These are phyloP conservation scores for Bovichtus variegatus DNA, from an alignment of 2,797 vertebrate species.

Conservation along the genomic window DNA sequence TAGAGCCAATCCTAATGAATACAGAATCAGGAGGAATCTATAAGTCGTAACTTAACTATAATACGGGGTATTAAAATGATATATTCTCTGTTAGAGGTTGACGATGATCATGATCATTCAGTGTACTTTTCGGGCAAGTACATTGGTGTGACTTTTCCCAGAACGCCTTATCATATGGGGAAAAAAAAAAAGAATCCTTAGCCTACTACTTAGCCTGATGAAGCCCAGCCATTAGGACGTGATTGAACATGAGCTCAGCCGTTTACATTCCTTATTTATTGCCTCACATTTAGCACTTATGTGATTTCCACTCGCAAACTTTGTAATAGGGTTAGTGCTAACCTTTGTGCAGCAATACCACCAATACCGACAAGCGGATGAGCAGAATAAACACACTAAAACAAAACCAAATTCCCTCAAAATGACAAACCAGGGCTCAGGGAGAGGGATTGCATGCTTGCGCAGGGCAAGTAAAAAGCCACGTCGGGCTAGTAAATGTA, in stretches of 20 bases:
- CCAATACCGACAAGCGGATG: slow-evolving; percentile 22
- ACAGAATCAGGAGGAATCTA: neutral
- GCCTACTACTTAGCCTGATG: slow-evolving; percentile 46
- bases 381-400: neutral
- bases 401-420: neutral
- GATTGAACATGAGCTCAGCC: slow-evolving; percentile 60
- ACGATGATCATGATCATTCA: slow-evolving; percentile 4
- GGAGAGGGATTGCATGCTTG: too few species aligned
- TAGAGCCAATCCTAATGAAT: neutral
- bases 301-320: slow-evolving; percentile 23
- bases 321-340: slow-evolving; percentile 3
- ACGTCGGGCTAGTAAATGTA: too few species aligned
- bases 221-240: slow-evolving; percentile 48
- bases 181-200: neutral
- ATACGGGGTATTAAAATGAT: neutral
- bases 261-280: slow-evolving; percentile 56
- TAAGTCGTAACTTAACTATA: neutral
- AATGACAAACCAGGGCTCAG: neutral
- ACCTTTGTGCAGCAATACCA: slow-evolving; percentile 16
- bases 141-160: slow-evolving; percentile 28
- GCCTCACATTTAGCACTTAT: slow-evolving; percentile 55
- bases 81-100: neutral
- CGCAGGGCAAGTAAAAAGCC: too few species aligned
- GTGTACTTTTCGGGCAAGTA: neutral
- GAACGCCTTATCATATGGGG: neutral